Base-by-base conservation (phyloP, 2,113 vertebrate species). In the Sporophila hypoxantha region DNA sequence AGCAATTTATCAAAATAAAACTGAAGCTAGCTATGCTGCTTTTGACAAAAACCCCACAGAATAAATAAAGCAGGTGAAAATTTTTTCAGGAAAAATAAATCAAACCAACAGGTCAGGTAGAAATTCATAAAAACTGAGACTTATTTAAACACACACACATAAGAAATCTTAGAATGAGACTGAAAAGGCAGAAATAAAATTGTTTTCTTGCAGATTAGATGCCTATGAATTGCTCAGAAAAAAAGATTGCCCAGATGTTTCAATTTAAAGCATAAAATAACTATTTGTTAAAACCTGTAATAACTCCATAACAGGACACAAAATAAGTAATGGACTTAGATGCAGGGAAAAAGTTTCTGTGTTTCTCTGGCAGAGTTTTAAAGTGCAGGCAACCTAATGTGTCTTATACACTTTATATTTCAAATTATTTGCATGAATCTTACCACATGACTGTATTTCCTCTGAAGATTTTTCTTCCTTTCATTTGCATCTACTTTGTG, bases 1-100 rank as follows among this genome's bases (percentile, higher is more conserved):
- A 94, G 49, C 2, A 39, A 70, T 92, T 79, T 85, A 44, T 56
- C 47, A 88, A 88, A 95, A 90, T 69, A 81, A 92, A 89, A 83
- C 60, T 78, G 34, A 88, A 36, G 15, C 2, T 37, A 41, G 22
- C 19, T 67, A 20, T 39, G 20, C 20, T 34, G 11, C 5, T 77
- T 87, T 67, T 85, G 52, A 55, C 12, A 27, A 59, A 37, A 49
- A 15, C 2, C 12, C 4, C 44, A 73, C 13, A 41, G 15, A 88
- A 68, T 42, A 20, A 79, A 7, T 36, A 68, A 76, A 73, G 11
- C 6, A 78, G 9, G 10, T 66, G 14, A 66, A 46, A 29, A 21
- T 59, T 66, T 53, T 52, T 22, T 17, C 36, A 64, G 30, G 44
- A 7, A 77, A 75, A 85, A 91, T 70, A 36, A 74, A 84, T 23